Base-by-base conservation (phyloP, 2,888 invertebrate genomes). In the Dorcus parallelipipedus region DNA sequence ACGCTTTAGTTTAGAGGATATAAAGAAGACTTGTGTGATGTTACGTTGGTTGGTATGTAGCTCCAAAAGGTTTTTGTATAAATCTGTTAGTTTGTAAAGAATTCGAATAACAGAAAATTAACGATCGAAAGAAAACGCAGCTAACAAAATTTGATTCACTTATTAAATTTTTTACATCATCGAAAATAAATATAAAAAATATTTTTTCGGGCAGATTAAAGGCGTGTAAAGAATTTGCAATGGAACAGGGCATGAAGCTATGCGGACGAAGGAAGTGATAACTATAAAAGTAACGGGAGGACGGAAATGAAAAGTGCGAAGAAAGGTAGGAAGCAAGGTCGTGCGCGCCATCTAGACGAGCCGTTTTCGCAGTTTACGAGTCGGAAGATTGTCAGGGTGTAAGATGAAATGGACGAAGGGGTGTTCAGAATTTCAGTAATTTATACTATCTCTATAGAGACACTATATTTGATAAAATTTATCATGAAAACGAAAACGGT, bases 271-370 rank as follows among this genome's bases (percentile, higher is more conserved):
- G 72, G 72, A 74, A 73, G 73, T 71, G 72, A 75, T 75, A 74
- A 74, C 75, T 73, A 74, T 76, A 77, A 76, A 74, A 74, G 74
- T 72, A 75, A 74, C 72, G 73, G 71, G 67, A 69, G 72, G 67
- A 71, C 68, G 74, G 75, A 76, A 75, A 75, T 75, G 75, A 76
- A 75, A 74, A 75, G 73, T 73, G 74, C 71, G 72, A 73, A 74
- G 73, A 73, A 73, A 74, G 76, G 69, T 71, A 71, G 70, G 70
- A 69, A 71, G 72, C 73, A 73, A 74, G 75, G 73, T 73, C 73
- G 73, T 67, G 71, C 68, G 68, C 71, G 74, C 73, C 75, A 75
- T 76, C 75, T 70, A 75, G 75, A 75, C 73, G 70, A 70, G 66
- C 70, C 61, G 66, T 69, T 64, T 63, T 65, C 67, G 67, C 68